Evolutionary conservation across 2,888 invertebrate species (phyloP).

Genomic region (Diogma glabrata): DNA sequence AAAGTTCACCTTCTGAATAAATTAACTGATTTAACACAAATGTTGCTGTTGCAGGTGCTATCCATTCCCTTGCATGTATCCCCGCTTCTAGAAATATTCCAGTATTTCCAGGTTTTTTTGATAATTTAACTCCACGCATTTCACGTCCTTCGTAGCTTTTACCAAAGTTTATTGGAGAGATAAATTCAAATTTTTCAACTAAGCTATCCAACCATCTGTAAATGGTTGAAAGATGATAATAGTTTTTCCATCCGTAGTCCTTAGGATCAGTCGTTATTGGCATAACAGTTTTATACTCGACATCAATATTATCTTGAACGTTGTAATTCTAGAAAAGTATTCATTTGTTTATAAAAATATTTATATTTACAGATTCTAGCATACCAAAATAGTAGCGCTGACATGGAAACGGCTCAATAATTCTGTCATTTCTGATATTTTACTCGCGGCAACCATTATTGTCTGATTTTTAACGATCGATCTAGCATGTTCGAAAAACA

Average conservation of each 20-base stretch:
- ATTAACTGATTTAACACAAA: constrained; percentile 32
- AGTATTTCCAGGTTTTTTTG: constrained; percentile 33
- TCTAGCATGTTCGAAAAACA: constrained; percentile 33
- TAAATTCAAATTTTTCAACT: constrained; percentile 25
- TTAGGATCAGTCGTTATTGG: constrained; percentile 25
- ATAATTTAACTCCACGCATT: constrained; percentile 39
- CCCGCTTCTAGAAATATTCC: constrained; percentile 43
- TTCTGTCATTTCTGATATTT: constrained; percentile 32
- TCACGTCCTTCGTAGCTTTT: constrained; percentile 39
- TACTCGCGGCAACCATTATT: constrained; percentile 33
- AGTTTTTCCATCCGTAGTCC: constrained; percentile 33
- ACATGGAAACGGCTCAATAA: constrained; percentile 27
- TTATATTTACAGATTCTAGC: no score
- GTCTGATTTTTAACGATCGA: constrained; percentile 31
- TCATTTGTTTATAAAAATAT: no score
- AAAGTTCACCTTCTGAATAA: no score
- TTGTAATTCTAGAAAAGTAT: constrained; percentile 20
- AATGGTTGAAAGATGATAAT: constrained; percentile 34
- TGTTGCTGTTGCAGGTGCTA: constrained; percentile 34
- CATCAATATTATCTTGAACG: constrained; percentile 22
- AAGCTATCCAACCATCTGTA: constrained; percentile 31
- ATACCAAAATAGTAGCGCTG: constrained; percentile 28
- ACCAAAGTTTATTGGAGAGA: constrained; percentile 38
- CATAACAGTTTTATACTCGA: constrained; percentile 23
- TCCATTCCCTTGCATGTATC: constrained; percentile 37